phyloP scores from a whole-genome alignment of 2,113 vertebrate species.

The Silurus glanis region DNA sequence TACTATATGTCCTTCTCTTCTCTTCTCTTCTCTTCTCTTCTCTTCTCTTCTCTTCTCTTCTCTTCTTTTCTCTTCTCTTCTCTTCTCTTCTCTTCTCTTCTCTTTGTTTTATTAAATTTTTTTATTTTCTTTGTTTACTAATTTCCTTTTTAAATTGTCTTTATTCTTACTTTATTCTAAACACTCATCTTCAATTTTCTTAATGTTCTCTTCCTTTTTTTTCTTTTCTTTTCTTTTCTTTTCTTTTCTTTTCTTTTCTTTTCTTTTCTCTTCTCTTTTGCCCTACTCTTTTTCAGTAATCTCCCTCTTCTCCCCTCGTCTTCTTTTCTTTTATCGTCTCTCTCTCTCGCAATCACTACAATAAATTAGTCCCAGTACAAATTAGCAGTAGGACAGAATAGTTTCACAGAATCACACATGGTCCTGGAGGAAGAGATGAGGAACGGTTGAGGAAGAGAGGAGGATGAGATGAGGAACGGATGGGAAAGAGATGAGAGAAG shows the following conservation, averaged over 20 bases:
- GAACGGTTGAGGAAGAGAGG: constrained; percentile 25
- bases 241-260: neutral
- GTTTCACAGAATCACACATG: neutral
- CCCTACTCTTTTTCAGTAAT: neutral
- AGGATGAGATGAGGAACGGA: constrained; percentile 3
- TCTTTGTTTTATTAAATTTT: neutral
- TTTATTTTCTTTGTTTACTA: neutral
- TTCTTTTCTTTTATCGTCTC: neutral
- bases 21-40: constrained; percentile 17
- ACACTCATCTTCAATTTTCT: neutral
- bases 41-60: constrained; percentile 4
- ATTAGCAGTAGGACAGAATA: constrained; percentile 56
- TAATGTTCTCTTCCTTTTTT: neutral
- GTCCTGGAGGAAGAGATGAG: constrained; percentile 2
- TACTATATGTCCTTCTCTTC: neutral
- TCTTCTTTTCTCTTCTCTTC: neutral
- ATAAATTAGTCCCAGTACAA: constrained; percentile 72
- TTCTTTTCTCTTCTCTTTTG: neutral
- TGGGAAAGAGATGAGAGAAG: constrained; percentile 18
- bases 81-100: neutral
- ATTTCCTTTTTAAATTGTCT: neutral
- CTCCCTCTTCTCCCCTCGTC: neutral
- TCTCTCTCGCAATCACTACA: constrained; percentile 64
- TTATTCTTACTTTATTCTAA: neutral
- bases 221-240: neutral